Evolutionary conservation across 1,140 invertebrate genomes (phyloP).

Genomic region (Cephus cinctus): DNA sequence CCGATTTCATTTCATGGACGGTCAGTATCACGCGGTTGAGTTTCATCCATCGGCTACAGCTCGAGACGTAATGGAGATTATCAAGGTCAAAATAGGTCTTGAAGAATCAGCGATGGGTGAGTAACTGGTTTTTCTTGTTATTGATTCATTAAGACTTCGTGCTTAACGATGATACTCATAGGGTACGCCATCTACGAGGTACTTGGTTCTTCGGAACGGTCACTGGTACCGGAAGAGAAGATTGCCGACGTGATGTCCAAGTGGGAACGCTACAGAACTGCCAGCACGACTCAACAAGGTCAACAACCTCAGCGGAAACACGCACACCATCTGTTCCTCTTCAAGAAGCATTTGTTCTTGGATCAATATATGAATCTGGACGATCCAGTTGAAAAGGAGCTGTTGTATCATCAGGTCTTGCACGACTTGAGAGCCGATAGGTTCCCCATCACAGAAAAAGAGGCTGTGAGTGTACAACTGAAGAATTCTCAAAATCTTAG

Average conservation of each 20-base stretch:
- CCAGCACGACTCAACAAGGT: conserved; percentile 53
- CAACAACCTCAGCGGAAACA: conserved; percentile 52
- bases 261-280: conserved; percentile 85
- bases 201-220: conserved; percentile 78
- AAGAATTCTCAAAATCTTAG: neutral
- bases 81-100: conserved; percentile 91
- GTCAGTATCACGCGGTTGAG: conserved; percentile 91
- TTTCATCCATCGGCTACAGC: conserved; percentile 93
- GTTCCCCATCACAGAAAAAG: conserved; percentile 87
- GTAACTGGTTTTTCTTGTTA: conserved; percentile 11
- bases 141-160: too few species aligned
- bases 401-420: conserved; percentile 94
- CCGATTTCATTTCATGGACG: conserved; percentile 90
- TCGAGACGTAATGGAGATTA: conserved; percentile 84
- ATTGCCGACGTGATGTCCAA: conserved; percentile 93
- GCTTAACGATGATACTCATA: conserved; percentile 21
- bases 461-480: conserved; percentile 73
- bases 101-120: conserved; percentile 74
- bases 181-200: conserved; percentile 82
- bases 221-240: conserved; percentile 81
- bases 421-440: conserved; percentile 86
- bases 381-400: conserved; percentile 91
- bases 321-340: conserved; percentile 70
- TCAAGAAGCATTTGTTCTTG: conserved; percentile 92
- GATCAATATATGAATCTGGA: conserved; percentile 80